Conservation (phyloP, 2,888 invertebrate species). For the Litoditis marina region DNA sequence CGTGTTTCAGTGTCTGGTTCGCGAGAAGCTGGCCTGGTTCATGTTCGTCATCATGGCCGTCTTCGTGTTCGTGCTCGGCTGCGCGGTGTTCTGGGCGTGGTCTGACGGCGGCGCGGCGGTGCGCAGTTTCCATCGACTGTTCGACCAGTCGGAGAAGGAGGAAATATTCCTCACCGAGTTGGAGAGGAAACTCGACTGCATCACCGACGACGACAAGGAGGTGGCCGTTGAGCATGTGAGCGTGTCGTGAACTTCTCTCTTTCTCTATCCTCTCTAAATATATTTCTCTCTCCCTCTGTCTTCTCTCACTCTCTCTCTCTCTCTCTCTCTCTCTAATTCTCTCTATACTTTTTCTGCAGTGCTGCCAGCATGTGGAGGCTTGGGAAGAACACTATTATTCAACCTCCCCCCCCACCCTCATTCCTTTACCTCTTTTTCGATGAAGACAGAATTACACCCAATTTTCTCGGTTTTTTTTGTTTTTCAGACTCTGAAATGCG, state of each 20-base stretch:
- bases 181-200: constrained; percentile 31
- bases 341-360: too few species aligned
- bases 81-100: constrained; percentile 35
- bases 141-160: constrained; percentile 43
- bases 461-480: too few species aligned
- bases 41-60: constrained; percentile 29
- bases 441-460: too few species aligned
- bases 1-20: constrained; percentile 41
- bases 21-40: constrained; percentile 34
- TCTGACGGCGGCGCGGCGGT: constrained; percentile 31
- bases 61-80: constrained; percentile 24
- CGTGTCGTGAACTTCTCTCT: constrained; percentile 28
- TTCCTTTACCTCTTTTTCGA: too few species aligned
- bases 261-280: too few species aligned
- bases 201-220: constrained; percentile 42
- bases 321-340: too few species aligned
- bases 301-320: too few species aligned
- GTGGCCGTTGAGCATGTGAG: constrained; percentile 36
- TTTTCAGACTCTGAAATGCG: too few species aligned
- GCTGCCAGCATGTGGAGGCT: too few species aligned
- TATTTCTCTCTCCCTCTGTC: too few species aligned
- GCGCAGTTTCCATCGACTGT: constrained; percentile 42
- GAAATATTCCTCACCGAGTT: constrained; percentile 33
- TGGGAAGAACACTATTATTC: too few species aligned
- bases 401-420: too few species aligned